Evolutionary conservation across 2,113 vertebrate genomes (phyloP), one percentile per base, ranked within the genome.

Genomic region (Clinocottus analis): DNA sequence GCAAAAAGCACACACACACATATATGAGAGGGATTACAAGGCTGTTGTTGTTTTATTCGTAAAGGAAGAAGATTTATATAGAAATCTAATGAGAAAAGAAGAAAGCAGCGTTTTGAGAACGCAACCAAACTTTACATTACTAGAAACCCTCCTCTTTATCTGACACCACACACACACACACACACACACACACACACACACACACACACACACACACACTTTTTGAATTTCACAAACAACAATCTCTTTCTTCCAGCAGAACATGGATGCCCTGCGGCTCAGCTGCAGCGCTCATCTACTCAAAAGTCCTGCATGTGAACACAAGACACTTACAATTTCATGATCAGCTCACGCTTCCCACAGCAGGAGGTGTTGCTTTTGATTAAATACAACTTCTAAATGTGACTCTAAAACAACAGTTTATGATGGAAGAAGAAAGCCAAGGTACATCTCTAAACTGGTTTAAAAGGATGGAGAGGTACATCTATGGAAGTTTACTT

Each of bases 241-340:
- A 39, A 14, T n/a, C 10, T 25, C 72, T 16, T 35, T 25, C 29
- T 13, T 6, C 16, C 6, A 17, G 43, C 63, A 70, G 27, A 41
- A 29, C 56, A 64, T 19, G 10, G 25, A 31, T 2, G 53, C 25
- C 59, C 64, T 63, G 60, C 45, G 67, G 73, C 82, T 56, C 73
- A 77, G 58, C 70, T 70, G 71, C 23, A 53, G 33, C 25, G 25
- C 25, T 62, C 19, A 60, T 65, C 59, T 60, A 7, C 14, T 35
- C 39, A 43, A 29, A n/a, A 72, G 23, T 16, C 58, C 58, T 53
- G 49, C 69, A 23, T 58, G 16, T 72, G 21, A 58, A 75, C 35
- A 60, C 47, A 29, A 66, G 59, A 65, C 70, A 47, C 69, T 49
- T 51, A 47, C 37, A 51, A 56, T 25, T 27, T 53, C 55, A 61